phyloP scores from a whole-genome alignment of 2,797 vertebrate genomes.

The Schizopygopsis malacanthus region DNA sequence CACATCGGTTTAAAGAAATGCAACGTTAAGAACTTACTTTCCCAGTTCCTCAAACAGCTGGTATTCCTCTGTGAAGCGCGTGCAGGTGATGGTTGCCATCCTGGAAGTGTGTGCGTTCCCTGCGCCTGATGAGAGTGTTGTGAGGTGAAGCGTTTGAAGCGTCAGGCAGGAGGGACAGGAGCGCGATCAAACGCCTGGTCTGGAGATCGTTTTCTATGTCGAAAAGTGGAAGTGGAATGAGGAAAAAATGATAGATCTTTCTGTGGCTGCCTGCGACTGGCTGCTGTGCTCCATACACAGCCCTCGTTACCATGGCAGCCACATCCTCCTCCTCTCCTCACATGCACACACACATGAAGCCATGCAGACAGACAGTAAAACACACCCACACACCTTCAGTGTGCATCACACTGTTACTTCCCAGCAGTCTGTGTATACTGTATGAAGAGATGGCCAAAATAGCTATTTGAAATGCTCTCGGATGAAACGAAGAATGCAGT shows the following conservation, averaged over 20 bases:
- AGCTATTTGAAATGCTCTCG: background rate
- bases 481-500: background rate
- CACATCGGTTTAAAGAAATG: background rate
- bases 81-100: conserved; percentile 99
- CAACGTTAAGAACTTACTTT: conserved; percentile 86
- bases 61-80: conserved; percentile 96
- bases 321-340: conserved; percentile 53
- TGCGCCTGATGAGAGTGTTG: conserved; percentile 14
- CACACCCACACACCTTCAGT: conserved; percentile 50
- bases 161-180: conserved; percentile 23
- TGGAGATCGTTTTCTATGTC: conserved; percentile 13
- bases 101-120: conserved; percentile 53
- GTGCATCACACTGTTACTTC: conserved; percentile 27
- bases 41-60: conserved; percentile 98
- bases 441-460: conserved; percentile 16
- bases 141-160: conserved; percentile 2
- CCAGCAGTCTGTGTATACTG: conserved; percentile 15
- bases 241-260: conserved; percentile 42
- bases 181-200: conserved; percentile 19
- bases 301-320: conserved; percentile 58
- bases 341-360: conserved; percentile 48
- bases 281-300: conserved; percentile 55
- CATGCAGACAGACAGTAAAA: conserved; percentile 50
- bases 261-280: conserved; percentile 48
- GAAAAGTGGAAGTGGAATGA: conserved; percentile 39